A percentile compares a stretch with the other conserved stretches of the same genome.
These are phyloP conservation scores for Acromyrmex echinatior DNA, from an alignment of 1,140 invertebrate species.

Conservation along the genomic window DNA sequence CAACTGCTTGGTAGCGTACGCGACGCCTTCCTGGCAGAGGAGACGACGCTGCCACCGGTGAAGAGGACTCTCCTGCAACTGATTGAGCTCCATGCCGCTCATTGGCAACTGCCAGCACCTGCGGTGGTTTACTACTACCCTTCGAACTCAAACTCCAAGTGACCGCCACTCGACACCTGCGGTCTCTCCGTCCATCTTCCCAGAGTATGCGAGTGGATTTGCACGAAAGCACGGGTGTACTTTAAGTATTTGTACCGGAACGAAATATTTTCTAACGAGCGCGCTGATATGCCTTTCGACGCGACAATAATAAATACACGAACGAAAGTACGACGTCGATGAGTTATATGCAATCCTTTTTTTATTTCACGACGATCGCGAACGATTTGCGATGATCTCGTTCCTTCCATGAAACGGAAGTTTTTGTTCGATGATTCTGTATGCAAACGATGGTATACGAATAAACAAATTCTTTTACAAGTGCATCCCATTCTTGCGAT, in stretches of 20 bases:
- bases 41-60: conserved; percentile 89
- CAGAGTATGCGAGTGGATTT: neutral
- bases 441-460: conserved; percentile 14
- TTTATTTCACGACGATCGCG: conserved; percentile 1
- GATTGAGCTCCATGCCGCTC: conserved; percentile 94
- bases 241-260: conserved; percentile 15
- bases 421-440: conserved; percentile 29
- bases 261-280: conserved; percentile 22
- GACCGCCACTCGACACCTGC: conserved; percentile 38
- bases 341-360: neutral
- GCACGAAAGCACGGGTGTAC: neutral
- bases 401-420: conserved; percentile 29
- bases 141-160: conserved; percentile 81
- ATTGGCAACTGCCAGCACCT: conserved; percentile 95
- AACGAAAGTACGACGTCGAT: conserved; percentile 30
- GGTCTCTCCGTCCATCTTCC: conserved; percentile 59
- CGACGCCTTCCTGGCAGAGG: conserved; percentile 93
- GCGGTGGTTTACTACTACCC: conserved; percentile 97
- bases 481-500: neutral
- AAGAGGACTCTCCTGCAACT: conserved; percentile 94
- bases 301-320: conserved; percentile 35
- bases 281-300: neutral
- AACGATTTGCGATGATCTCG: conserved; percentile 35
- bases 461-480: conserved; percentile 53
- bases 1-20: conserved; percentile 92